Percentiles rank a stretch among this genome's conserved stretches.
Evolutionary conservation across 2,113 vertebrate species (phyloP).

Genomic region (Vimba vimba): DNA sequence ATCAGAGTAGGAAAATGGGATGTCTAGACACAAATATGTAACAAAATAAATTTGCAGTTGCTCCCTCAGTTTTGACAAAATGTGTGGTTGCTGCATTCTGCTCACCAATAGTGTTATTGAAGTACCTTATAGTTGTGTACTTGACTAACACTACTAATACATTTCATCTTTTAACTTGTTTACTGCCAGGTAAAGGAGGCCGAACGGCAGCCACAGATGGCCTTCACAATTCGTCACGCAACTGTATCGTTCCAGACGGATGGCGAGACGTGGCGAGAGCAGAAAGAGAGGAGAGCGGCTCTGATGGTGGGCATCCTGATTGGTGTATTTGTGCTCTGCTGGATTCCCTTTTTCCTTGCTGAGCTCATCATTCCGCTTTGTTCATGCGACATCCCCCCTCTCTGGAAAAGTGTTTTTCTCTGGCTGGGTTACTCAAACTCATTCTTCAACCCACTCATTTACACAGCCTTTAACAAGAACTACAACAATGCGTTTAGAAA

Average conservation of each 20-base stretch:
- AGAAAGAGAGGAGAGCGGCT: constrained; percentile 92
- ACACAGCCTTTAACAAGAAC: constrained; percentile 97
- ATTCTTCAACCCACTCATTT: constrained; percentile 97
- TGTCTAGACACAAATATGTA: not conserved
- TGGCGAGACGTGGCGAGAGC: constrained; percentile 89
- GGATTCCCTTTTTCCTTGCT: constrained; percentile 95
- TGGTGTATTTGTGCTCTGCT: constrained; percentile 94
- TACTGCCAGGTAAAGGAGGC: constrained; percentile 82
- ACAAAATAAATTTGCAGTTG: not conserved
- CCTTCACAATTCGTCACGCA: constrained; percentile 85
- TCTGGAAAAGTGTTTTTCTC: constrained; percentile 97
- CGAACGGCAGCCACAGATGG: constrained; percentile 84
- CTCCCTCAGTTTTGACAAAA: not conserved
- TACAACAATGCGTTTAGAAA: constrained; percentile 95
- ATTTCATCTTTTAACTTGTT: not conserved
- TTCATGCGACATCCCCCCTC: constrained; percentile 85
- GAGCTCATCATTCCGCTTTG: constrained; percentile 92
- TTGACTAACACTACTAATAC: not conserved
- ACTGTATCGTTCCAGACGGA: constrained; percentile 91
- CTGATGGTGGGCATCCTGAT: constrained; percentile 96
- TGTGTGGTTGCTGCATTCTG: not conserved
- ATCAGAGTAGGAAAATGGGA: not conserved
- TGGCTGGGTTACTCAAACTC: constrained; percentile 99
- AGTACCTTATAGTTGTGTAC: not conserved
- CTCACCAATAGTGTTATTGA: not conserved